Base-by-base conservation (phyloP, 2,797 vertebrate genomes). In the Lagocephalus sceleratus region DNA sequence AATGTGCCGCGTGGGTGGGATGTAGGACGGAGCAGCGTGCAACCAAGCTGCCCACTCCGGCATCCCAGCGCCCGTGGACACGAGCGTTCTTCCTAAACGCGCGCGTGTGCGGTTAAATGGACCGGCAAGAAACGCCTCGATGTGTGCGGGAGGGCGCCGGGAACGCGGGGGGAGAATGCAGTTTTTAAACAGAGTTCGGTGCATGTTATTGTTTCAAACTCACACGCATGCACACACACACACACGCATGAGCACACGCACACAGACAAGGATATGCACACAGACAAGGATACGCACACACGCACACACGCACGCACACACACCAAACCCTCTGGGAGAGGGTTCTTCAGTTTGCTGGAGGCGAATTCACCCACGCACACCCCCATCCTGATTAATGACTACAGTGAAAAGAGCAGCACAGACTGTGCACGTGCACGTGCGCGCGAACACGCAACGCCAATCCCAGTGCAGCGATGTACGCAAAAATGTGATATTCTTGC, bases 321-420 rank as follows among this genome's bases (percentile, higher is more conserved):
- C 71, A 69, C 51, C 5, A 47, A 55, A 65, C 54, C 72, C 78
- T 60, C 39, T 59, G 76, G 68, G 68, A 81, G 58, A 76, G 66
- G 73, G 74, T 81, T 82, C 79, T 85, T 86, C 69, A 84, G 75
- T 79, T 78, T 71, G 73, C 68, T 80, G 78, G 83, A 80, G 81
- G 71, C 85, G 79, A 89, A 81, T 69, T 81, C 77, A 73, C 87
- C 89, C 80, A 90, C 85, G 59, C 84, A 88, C 75, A 59, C 66
- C 76, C 84, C 71, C 75, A 57, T 61, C 60, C 75, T 84, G 87
- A 87, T 90, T 89, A 87, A 86, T 79, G 73, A 82, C 82, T 78
- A 79, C 82, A 87, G 78, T 84, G 67, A 67, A 80, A 80, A 69
- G 54, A 51, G 60, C 46, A 50, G 43, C 16, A 39, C 32, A 35